Conservation (phyloP, 37 sponge, comb jelly and placozoan species). For the Spongilla lacustris region DNA sequence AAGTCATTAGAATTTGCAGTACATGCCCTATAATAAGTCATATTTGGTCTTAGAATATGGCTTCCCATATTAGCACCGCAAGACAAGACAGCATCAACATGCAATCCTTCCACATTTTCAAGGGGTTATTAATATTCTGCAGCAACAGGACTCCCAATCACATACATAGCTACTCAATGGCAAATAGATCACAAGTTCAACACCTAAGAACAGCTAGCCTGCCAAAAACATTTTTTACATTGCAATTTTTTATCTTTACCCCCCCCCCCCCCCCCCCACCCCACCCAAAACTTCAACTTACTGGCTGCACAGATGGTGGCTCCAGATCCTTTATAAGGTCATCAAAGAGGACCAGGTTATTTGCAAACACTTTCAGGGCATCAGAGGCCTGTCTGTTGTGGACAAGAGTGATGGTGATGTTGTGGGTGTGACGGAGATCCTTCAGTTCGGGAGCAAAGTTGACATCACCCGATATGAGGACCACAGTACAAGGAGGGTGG, state of each 20-base stretch:
- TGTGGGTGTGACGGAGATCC: conserved; percentile 77
- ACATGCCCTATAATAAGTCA: neutral
- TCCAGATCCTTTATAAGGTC: conserved; percentile 66
- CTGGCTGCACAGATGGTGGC: conserved; percentile 13
- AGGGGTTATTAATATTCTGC: too few relatives aligned
- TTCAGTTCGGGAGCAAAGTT: conserved; percentile 84
- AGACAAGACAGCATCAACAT: too few relatives aligned
- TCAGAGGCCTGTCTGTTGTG: conserved; percentile 74
- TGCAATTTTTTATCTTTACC: too few relatives aligned
- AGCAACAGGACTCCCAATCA: too few relatives aligned
- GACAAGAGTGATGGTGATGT: conserved; percentile 74
- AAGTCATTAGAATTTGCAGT: neutral
- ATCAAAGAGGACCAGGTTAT: conserved; percentile 51
- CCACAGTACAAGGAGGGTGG: conserved; percentile 84
- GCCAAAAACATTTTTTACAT: too few relatives aligned
- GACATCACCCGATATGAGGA: conserved; percentile 88
- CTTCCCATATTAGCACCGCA: too few relatives aligned
- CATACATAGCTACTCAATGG: too few relatives aligned
- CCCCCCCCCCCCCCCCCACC: too few relatives aligned
- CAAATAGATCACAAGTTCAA: too few relatives aligned
- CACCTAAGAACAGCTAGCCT: too few relatives aligned
- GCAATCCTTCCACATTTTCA: too few relatives aligned
- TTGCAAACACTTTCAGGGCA: conserved; percentile 75
- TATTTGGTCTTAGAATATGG: too few relatives aligned
- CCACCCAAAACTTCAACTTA: neutral